Evolutionary conservation across 1,140 invertebrate species (phyloP), one percentile per base, ranked within the genome.

Genomic region (Hylyphantes graminicola): DNA sequence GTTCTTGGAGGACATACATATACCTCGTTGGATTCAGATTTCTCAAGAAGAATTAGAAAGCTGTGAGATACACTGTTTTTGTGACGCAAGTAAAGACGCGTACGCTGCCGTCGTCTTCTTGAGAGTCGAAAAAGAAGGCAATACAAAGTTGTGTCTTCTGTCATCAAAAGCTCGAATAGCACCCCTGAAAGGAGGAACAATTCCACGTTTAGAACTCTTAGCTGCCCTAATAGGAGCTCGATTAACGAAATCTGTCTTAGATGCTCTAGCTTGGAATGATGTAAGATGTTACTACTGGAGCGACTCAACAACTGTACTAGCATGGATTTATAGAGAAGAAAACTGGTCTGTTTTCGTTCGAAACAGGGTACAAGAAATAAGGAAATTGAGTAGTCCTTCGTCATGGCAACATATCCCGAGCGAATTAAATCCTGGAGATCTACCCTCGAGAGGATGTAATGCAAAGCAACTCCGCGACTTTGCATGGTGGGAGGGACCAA

Each of bases 401-500:
- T 7, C 53, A 73, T 54, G 17, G 53, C 54, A 73, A 55, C 48
- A 72, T 53, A 7, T 53, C n/a, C 48, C 51, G 12, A 19, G 48
- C n/a, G 35, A 72, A 11, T 10, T 53, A 7, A 72, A 72, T 51
- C n/a, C 48, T 35, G 35, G 35, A 35, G 35, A 35, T 35, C 35
- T 35, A 35, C 35, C 35, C 35, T 35, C 35, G 35, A 72, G 48
- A 53, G 68, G 68, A 48, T 53, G 15, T 53, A 73, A 51, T 19
- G 17, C 70, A 73, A 73, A 15, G 19, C 15, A 57, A 55, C 51
- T 73, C 57, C 7, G 55, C 17, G 54, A 15, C 54, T 54, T 19
- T 19, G 57, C 51, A 73, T 73, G 53, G 70, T 73, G 70, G 70
- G 70, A 73, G 53, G 50, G 53, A 9, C 70, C 70, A 73, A 51